Base-by-base conservation (phyloP, 1,140 invertebrate species). In the Elysia chlorotica region DNA sequence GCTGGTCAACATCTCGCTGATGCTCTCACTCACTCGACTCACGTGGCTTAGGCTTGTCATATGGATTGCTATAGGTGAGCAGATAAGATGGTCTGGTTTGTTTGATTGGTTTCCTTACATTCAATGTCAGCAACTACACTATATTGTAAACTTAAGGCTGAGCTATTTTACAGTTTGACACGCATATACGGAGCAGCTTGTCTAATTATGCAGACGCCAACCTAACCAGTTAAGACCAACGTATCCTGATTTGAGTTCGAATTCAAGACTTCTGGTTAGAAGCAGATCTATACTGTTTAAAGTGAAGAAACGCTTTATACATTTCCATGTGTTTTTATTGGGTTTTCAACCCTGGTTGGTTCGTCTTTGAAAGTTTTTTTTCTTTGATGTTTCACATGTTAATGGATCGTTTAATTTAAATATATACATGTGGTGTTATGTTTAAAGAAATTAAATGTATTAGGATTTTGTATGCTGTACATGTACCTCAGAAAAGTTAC, bases 41-140 rank as follows among this genome's bases (percentile, higher is more conserved):
- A 96, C 95, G 1, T 97, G 95, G 95, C 90, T 95, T 59, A 90
- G 94, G 80, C 94, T 96, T 84, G 89, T 88, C 25, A 89, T 94
- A 37, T 97, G 95, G 94, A 90, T 99, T 93, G 90, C 90, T 6
- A 66, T 90, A 10, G 89, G 86, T 87, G 74, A 76, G 85, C n/a
- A n/a, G n/a, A n/a, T n/a, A n/a, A n/a, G n/a, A n/a, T n/a, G n/a
- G n/a, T n/a, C n/a, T n/a, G n/a, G n/a, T n/a, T n/a, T n/a, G n/a
- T n/a, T n/a, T n/a, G n/a, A n/a, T n/a, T n/a, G n/a, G n/a, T n/a
- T n/a, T n/a, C n/a, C n/a, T n/a, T n/a, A n/a, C n/a, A n/a, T n/a
- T n/a, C n/a, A n/a, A n/a, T n/a, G n/a, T n/a, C n/a, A n/a, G n/a
- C n/a, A n/a, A n/a, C n/a, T n/a, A n/a, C n/a, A n/a, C n/a, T n/a